Base-by-base conservation (phyloP, 2,888 invertebrate species). In the Electrophaes corylata region DNA sequence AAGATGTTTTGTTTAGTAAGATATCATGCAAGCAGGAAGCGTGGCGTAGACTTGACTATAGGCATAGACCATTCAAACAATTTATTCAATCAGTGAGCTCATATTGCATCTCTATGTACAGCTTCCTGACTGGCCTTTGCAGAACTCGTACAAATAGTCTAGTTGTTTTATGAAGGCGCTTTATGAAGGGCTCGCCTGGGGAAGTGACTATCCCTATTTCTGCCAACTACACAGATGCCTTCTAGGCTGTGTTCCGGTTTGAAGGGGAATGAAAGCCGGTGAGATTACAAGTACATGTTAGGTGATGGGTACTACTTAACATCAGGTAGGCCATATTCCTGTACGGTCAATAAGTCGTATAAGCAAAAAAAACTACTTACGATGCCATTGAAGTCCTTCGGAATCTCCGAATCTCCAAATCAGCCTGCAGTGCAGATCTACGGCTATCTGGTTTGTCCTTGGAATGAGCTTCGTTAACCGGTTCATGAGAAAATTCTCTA, bases 381-480 rank as follows among this genome's bases (percentile, higher is more conserved):
- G 94, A 75, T 92, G 81, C 93, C 93, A 95, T 43, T 80, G 79
- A 67, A 92, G 90, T 62, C 92, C 92, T 39, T 93, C 85, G 10
- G 79, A 75, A 67, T 94, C 92, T 31, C 95, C 95, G 57, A 94
- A 88, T 49, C 92, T 87, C 86, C 94, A 94, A 64, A 95, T 85
- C 8, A 95, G 85, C 58, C 92, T 91, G 72, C 93, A 94, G 71
- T 95, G 94, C 49, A 94, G 81, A 72, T 95, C 94, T 23, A 94
- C 78, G 47, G 93, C 88, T 43, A 94, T 92, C 78, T 94, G 93
- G 79, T 94, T 94, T 16, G 88, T 91, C 44, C 83, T 83, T 6
- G 94, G 94, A 51, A 95, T 84, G 64, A 93, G 87, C 65, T 88
- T 90, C 4, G 76, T 71, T 19, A 94, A 79, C 70, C 94, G 92